Conservation (phyloP, 1,140 invertebrate genomes). For the Thalassaphorura encarpata region DNA sequence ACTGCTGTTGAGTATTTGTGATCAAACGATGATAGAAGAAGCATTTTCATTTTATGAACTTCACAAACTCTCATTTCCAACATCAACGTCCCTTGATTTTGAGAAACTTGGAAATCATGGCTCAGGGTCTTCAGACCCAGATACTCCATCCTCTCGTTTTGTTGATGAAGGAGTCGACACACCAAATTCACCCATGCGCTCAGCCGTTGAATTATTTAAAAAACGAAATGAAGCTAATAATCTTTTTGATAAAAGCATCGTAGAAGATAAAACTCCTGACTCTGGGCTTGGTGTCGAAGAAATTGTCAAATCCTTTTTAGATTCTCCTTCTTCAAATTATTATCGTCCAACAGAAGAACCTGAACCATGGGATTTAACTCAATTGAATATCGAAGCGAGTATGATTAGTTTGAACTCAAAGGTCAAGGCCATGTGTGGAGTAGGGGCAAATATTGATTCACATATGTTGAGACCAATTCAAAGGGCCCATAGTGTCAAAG, state of each 20-base stretch:
- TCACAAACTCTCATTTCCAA: slow-evolving; percentile 41
- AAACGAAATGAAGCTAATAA: not conserved
- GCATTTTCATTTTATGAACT: slow-evolving; percentile 69
- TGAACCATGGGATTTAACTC: slow-evolving; percentile 77
- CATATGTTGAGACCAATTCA: slow-evolving; percentile 10
- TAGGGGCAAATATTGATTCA: slow-evolving; percentile 15
- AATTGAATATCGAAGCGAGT: slow-evolving; percentile 64
- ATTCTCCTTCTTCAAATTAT: slow-evolving; percentile 67
- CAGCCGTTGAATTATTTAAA: slow-evolving; percentile 25
- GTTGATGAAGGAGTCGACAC: slow-evolving; percentile 29
- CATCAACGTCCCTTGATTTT: slow-evolving; percentile 20
- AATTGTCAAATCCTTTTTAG: slow-evolving; percentile 45
- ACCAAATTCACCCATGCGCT: slow-evolving; percentile 25
- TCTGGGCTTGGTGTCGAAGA: slow-evolving; percentile 28
- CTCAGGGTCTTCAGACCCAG: not conserved
- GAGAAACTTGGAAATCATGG: slow-evolving; percentile 10
- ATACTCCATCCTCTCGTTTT: not conserved
- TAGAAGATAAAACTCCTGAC: slow-evolving; percentile 27
- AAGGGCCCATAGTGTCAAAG: slow-evolving; percentile 1
- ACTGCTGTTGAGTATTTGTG: slow-evolving; percentile 68
- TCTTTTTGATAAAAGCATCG: not conserved
- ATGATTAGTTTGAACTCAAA: slow-evolving; percentile 31
- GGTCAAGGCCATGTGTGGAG: slow-evolving; percentile 22
- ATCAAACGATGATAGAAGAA: slow-evolving; percentile 71
- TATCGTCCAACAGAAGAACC: slow-evolving; percentile 72